A percentile compares a stretch with the other conserved stretches of the same genome.
These are phyloP conservation scores for Merops nubicus DNA, from an alignment of 2,113 vertebrate genomes.

Conservation along the genomic window DNA sequence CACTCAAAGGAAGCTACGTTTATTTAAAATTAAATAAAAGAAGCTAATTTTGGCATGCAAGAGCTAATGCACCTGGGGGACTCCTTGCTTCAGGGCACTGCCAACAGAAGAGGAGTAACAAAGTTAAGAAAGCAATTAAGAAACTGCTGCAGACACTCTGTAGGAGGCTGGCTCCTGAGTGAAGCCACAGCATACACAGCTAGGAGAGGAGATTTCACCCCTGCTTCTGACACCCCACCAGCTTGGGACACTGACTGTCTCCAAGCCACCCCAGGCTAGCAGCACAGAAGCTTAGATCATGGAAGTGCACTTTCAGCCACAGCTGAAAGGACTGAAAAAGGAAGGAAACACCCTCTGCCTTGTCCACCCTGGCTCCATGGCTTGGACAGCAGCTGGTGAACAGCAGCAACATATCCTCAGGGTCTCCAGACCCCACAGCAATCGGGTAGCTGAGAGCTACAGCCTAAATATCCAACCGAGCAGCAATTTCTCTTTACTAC, in stretches of 20 bases:
- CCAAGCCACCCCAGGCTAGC: neutral
- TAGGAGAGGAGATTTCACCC: neutral
- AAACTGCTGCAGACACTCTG: neutral
- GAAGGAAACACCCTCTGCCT: neutral
- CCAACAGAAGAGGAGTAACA: constrained; percentile 7
- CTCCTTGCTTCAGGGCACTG: constrained; percentile 41
- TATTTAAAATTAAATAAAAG: constrained; percentile 60
- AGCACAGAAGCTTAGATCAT: rapidly evolving
- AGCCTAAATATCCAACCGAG: neutral
- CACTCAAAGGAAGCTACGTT: neutral
- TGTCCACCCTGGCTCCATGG: neutral
- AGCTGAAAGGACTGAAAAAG: rapidly evolving
- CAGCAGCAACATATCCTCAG: rapidly evolving
- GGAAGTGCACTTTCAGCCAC: neutral
- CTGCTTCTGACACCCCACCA: neutral
- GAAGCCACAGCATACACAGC: rapidly evolving
- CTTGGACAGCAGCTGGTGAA: neutral
- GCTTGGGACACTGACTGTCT: rapidly evolving
- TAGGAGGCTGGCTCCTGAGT: neutral
- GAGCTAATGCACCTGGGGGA: constrained; percentile 22
- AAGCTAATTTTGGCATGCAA: constrained; percentile 38
- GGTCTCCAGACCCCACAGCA: neutral
- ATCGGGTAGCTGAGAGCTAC: neutral
- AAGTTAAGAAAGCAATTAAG: constrained; percentile 54
- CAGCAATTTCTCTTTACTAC: neutral